phyloP scores from a whole-genome alignment of 2,888 invertebrate genomes.

The Protophormia terraenovae region DNA sequence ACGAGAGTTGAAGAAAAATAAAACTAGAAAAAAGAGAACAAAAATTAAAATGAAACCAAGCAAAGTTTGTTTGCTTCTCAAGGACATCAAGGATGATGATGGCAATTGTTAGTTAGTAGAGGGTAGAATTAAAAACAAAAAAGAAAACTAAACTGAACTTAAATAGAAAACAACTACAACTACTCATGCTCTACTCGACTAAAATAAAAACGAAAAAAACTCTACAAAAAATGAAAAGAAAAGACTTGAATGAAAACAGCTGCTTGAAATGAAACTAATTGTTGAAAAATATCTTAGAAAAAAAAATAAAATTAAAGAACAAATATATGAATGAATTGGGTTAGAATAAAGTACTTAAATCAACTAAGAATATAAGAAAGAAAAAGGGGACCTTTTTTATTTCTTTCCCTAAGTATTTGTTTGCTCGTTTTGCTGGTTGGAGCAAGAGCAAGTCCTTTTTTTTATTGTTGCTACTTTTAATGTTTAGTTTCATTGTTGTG shows the following conservation, averaged over 20 bases:
- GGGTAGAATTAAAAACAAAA: conserved; percentile 20
- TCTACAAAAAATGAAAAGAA: background rate
- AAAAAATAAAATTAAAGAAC: background rate
- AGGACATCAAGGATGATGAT: conserved; percentile 63
- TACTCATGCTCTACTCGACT: background rate
- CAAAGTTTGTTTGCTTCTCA: conserved; percentile 58
- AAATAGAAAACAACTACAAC: too few species aligned
- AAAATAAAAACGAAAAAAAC: background rate
- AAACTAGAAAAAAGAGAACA: conserved; percentile 29
- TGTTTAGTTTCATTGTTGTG: background rate
- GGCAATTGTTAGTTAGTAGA: conserved; percentile 50
- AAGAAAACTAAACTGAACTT: too few species aligned
- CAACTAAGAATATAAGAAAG: too few species aligned
- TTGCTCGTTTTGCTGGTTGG: background rate
- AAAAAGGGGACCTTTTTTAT: background rate
- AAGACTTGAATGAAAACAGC: conserved; percentile 53
- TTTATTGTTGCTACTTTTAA: background rate
- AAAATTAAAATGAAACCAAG: conserved; percentile 33
- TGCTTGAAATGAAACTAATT: conserved; percentile 62
- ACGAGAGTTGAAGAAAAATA: conserved; percentile 49
- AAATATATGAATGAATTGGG: conserved; percentile 55
- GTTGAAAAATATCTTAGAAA: conserved; percentile 18
- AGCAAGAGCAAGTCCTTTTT: conserved; percentile 24
- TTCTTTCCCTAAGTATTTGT: background rate
- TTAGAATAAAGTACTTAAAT: conserved; percentile 42